These are phyloP conservation scores for Eubucco bourcierii DNA, from an alignment of 2,113 vertebrate genomes.

Conservation along the genomic window DNA sequence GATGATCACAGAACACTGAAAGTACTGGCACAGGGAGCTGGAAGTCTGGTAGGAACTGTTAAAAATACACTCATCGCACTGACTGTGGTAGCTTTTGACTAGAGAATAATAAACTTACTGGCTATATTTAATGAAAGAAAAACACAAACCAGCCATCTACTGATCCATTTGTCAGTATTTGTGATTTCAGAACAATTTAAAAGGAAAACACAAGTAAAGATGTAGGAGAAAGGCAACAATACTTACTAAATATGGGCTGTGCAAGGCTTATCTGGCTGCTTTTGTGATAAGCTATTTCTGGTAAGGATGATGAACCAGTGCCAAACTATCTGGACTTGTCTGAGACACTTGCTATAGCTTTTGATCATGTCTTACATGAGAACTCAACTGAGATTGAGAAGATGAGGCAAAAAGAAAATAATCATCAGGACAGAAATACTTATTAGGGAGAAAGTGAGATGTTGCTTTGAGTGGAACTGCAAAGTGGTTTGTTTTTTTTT, in stretches of 20 bases:
- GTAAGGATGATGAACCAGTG: neutral
- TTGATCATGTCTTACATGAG: neutral
- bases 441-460: neutral
- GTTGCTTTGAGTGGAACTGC: neutral
- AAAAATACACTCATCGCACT: constrained; percentile 27
- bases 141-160: neutral
- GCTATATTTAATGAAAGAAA: constrained; percentile 54
- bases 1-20: neutral
- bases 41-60: neutral
- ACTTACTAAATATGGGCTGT: constrained; percentile 39
- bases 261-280: neutral
- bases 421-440: neutral
- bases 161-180: neutral
- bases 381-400: neutral
- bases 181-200: constrained; percentile 12
- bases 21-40: neutral
- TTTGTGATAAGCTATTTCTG: constrained; percentile 22
- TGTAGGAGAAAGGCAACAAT: constrained; percentile 17
- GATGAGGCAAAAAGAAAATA: neutral
- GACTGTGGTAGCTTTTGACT: constrained; percentile 37
- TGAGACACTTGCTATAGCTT: neutral
- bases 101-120: constrained; percentile 53
- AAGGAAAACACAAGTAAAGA: constrained; percentile 3
- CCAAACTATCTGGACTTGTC: neutral
- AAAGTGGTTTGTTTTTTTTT: neutral